Base-by-base conservation (phyloP, 1,140 invertebrate genomes). In the Drosophila teissieri region DNA sequence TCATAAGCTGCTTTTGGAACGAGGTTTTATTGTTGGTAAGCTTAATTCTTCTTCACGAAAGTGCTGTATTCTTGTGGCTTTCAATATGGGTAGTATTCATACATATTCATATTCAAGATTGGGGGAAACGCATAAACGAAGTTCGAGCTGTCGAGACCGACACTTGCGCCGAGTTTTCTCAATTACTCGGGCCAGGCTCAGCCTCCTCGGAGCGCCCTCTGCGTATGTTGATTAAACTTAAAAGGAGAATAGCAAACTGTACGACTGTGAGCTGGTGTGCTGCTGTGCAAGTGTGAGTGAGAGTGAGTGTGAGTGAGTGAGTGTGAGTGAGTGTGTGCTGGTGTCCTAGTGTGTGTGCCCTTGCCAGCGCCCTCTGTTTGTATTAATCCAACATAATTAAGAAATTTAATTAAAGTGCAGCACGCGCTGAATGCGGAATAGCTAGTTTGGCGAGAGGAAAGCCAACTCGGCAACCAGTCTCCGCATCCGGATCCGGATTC, bases 341-440 rank as follows among this genome's bases (percentile, higher is more conserved):
- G 51, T 44, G 54, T 53, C 52, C 40, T 17, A 61, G 63, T 77
- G 60, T 79, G 72, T 76, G 62, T 80, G 63, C 63, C 67, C 64
- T 70, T 69, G 42, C 48, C 64, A 4, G 44, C 64, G 67, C 67
- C 67, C 67, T 70, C 67, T 78, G 60, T 80, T 73, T 80, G 72
- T 80, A 88, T 88, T 88, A 88, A 88, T 89, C 84, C 84, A 89
- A 89, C 84, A 88, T 88, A 88, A 88, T 88, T 89, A 88, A 89
- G 84, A 88, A 88, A 88, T 88, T 88, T 88, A 88, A 88, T 88
- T 88, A 88, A 88, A 88, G 84, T 88, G 84, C 84, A 88, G 84
- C 79, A 78, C 79, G 77, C 56, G 69, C 75, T 77, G 83, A 88
- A 88, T 88, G 76, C 79, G 63, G 73, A 88, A 88, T 88, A 63